Evolutionary conservation across 1,140 invertebrate genomes (phyloP), one percentile per base, ranked within the genome.

Genomic region (Melipona quadrifasciata): DNA sequence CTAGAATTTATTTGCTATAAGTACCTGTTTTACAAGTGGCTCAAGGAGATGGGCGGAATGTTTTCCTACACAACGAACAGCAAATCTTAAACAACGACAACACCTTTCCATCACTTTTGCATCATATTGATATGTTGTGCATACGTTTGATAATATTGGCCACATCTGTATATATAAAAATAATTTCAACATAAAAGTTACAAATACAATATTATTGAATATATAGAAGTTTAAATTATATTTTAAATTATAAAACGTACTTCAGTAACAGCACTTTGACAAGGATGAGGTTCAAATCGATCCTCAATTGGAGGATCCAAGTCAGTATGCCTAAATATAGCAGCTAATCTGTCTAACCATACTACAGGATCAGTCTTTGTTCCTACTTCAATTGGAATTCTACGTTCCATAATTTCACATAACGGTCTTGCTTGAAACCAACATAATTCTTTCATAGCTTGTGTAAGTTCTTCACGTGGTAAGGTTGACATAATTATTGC

Each of bases 331-430:
- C 97, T 96, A 94, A 99, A 99, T 85, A 99, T 96, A 68, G 98
- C 97, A 31, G 98, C 97, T 81, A 99, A 95, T 90, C 99, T 96
- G 95, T 99, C 99, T 65, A 99, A 95, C 98, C 98, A 99, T 82
- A 98, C 95, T 34, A 97, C 96, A n/a, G 99, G 98, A 95, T 99
- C 98, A 61, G 94, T 95, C 89, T 96, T 95, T 21, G 94, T 94
- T 75, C 94, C 95, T 91, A 92, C 91, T 57, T 92, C 91, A 12
- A 94, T 85, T 5, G 93, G 92, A 47, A 92, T 86, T 89, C 93
- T 93, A 57, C 95, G 93, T 87, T 96, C 94, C 71, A 96, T 93
- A 82, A 97, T 92, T 85, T 96, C 90, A 86, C 95, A 94, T 39
- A 98, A 92, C 11, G 97, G 96, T 75, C 95, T 96, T n/a, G 97